Evolutionary conservation across 2,113 vertebrate species (phyloP), one percentile per base, ranked within the genome.

Genomic region (Nyctibius bracteatus): DNA sequence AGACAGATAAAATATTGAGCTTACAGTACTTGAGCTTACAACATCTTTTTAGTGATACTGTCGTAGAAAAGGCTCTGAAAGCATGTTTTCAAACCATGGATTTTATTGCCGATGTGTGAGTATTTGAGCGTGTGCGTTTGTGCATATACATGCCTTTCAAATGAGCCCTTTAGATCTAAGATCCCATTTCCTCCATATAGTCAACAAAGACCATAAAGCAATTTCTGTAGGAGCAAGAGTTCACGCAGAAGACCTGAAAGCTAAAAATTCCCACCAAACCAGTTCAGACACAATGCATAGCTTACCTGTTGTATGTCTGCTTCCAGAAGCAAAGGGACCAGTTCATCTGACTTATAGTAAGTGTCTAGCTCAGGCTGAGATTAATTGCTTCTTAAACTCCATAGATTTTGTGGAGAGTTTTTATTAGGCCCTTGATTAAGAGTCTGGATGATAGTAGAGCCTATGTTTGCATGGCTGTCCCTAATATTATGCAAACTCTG

Each of bases 161-260:
- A 90, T 71, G 70, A 94, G 72, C 49, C 77, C 72, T 81, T 91
- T 86, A 96, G 93, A 95, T 96, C 85, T 93, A 51, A 92, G 90
- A 94, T 96, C 94, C 92, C 92, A 80, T 95, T 96, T 97, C 92
- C 92, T 96, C 68, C 86, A 67, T 92, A 71, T 22, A 92, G 86
- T 95, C 95, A 96, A 88, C 95, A 96, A 93, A 92, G 95, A 93
- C 95, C 83, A 52, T 96, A 93, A 95, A 96, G 87, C 82, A 95
- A 94, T 95, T 95, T 95, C 95, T 97, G 65, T 22, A 88, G 86
- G 86, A 96, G 92, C 95, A 96, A 95, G 96, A 96, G 90, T 96
- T 96, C 92, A 92, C 62, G 2, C 16, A 44, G 77, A 94, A 91
- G 86, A 95, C 92, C 92, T 81, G 86, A 96, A 96, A 96, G 90